Conservation (phyloP, 2,797 vertebrate genomes). For the Neosilurus hyrtlii region DNA sequence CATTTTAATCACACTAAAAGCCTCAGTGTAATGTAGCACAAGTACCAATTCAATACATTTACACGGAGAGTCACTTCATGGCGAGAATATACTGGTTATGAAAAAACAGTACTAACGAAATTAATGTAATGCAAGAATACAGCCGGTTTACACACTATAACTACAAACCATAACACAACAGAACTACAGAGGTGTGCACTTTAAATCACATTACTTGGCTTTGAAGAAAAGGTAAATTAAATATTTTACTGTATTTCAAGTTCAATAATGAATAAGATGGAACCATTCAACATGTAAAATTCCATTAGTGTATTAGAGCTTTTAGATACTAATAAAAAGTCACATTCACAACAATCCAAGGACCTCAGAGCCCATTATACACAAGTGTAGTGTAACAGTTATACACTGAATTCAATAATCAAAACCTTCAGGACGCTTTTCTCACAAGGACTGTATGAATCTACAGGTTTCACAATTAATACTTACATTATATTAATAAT, state of each 20-base stretch:
- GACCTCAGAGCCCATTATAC: background rate
- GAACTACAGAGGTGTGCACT: background rate
- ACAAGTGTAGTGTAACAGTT: background rate
- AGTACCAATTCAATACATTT: constrained; percentile 6
- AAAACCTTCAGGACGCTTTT: background rate
- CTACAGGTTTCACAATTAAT: background rate
- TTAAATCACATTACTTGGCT: constrained; percentile 13
- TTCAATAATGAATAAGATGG: background rate
- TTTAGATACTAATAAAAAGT: background rate
- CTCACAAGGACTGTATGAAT: background rate
- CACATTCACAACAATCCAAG: background rate
- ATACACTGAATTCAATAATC: background rate
- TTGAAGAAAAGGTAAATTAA: background rate
- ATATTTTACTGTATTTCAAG: constrained; percentile 8
- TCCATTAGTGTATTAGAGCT: background rate
- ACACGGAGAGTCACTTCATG: background rate
- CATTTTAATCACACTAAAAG: background rate
- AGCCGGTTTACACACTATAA: background rate
- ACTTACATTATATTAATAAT: background rate
- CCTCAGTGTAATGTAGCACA: background rate
- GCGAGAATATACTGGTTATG: background rate
- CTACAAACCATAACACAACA: constrained; percentile 7
- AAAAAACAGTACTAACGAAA: background rate
- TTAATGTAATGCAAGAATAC: constrained; percentile 1
- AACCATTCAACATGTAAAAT: background rate